Evolutionary conservation across 1,140 invertebrate genomes (phyloP).

Genomic region (Tetranychus urticae): DNA sequence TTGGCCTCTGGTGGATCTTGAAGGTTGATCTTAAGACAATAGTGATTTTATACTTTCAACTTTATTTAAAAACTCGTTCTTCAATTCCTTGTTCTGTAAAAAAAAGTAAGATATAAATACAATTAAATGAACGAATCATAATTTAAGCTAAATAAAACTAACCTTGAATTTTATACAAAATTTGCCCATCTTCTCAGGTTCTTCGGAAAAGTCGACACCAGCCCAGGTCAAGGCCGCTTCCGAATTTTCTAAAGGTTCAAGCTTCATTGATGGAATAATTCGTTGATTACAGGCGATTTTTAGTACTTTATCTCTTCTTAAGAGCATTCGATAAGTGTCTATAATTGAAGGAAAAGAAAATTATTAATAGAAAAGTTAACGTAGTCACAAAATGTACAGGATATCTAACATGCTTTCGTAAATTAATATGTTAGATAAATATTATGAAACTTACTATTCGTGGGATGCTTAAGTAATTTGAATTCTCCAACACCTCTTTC

Average conservation of each 20-base stretch:
- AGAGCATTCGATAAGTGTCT: conserved; percentile 20
- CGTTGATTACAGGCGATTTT: conserved; percentile 22
- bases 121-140: no score
- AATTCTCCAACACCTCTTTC: conserved; percentile 27
- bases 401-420: not conserved
- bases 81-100: no score
- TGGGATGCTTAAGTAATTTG: conserved; percentile 22
- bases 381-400: not conserved
- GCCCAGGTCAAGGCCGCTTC: not conserved
- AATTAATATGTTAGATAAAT: no score
- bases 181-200: not conserved
- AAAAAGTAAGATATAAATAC: no score
- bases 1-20: no score
- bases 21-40: no score
- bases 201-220: conserved; percentile 3
- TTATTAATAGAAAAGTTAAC: not conserved
- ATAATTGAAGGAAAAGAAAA: not conserved
- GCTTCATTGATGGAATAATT: conserved; percentile 25
- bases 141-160: not conserved
- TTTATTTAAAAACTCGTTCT: no score
- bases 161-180: conserved; percentile 1
- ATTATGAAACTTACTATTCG: not conserved
- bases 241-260: not conserved
- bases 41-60: no score
- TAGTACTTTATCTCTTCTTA: conserved; percentile 20